Base-by-base conservation (phyloP, 2,888 invertebrate species). In the Eupithecia subfuscata region DNA sequence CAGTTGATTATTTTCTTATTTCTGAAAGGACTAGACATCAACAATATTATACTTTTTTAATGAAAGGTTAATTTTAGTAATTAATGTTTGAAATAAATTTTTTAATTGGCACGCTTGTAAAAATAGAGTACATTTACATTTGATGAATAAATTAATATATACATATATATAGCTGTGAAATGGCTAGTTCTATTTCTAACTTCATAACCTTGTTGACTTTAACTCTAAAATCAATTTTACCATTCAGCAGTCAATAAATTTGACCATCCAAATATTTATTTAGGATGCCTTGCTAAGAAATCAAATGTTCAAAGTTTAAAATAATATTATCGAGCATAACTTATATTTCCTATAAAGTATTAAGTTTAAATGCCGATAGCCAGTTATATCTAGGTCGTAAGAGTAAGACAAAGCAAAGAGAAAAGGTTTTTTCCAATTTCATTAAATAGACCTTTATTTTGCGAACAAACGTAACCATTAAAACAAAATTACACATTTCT, bases 401-500 rank as follows among this genome's bases (percentile, higher is more conserved):
- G 1, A 30, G 1, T 22, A 25, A 60, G 12, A 25, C 12, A 60
- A 22, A 3, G 22, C 56, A 22, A 22, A 25, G 22, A 60, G 2
- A 34, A 18, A 34, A 18, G 25, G 3, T 5, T 64, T 18, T 64
- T 34, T 30, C 64, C 34, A 18, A 64, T 64, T 34, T 18, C 30
- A 34, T 16, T 64, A 64, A 64, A 8, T 48, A 68, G 1, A 48
- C 73, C 73, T 82, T 82, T 78, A 79, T 80, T 82, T 82, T 77
- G 78, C 77, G 82, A 80, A 81, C 78, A 78, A 77, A 80, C 79
- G 77, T 80, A 80, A 76, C 80, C 81, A 82, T 85, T 84, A 83
- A 85, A 85, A 85, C 82, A 82, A 84, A 85, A 86, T 86, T 86
- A 86, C 87, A 85, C 84, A 86, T 87, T 82, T 83, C 86, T 84